Percentiles rank a stretch among this genome's conserved stretches.
These are phyloP conservation scores for Sebastes taczanowskii DNA, from an alignment of 2,797 vertebrate genomes.

Conservation along the genomic window DNA sequence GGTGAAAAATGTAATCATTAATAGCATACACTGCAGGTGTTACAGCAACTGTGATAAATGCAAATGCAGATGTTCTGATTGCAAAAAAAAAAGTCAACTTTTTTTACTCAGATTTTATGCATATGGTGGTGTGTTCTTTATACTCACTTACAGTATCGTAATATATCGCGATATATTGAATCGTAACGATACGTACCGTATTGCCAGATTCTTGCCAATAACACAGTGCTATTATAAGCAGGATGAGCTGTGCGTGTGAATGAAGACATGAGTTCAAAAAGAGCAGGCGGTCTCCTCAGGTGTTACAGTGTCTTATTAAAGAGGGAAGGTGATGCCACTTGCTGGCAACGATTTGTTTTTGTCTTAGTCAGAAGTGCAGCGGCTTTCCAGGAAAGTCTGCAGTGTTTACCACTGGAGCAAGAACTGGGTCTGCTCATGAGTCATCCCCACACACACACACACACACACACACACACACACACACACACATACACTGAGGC, in stretches of 20 bases:
- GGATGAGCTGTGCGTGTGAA: not conserved
- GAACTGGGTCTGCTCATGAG: constrained; percentile 32
- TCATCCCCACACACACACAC: constrained; percentile 38
- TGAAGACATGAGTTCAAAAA: constrained; percentile 2
- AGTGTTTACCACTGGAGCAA: constrained; percentile 31
- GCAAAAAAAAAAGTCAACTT: too few species aligned
- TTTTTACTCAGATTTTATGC: too few species aligned
- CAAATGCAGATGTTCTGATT: too few species aligned
- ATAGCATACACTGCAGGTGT: not conserved
- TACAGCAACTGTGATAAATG: too few species aligned
- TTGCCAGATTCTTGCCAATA: too few species aligned
- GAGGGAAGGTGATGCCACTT: constrained; percentile 25
- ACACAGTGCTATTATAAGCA: not conserved
- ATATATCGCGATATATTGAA: too few species aligned
- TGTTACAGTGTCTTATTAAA: constrained; percentile 15
- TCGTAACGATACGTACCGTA: too few species aligned
- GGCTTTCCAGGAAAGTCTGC: constrained; percentile 63
- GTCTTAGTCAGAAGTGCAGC: constrained; percentile 26
- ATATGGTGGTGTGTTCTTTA: too few species aligned
- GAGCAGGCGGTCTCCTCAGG: constrained; percentile 19
- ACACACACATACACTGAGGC: not conserved
- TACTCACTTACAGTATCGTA: too few species aligned
- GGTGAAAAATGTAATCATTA: not conserved
- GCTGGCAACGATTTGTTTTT: constrained; percentile 49
- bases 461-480: constrained; percentile 24